Conservation (phyloP, 2,113 vertebrate species). For the Copsychus sechellarum region DNA sequence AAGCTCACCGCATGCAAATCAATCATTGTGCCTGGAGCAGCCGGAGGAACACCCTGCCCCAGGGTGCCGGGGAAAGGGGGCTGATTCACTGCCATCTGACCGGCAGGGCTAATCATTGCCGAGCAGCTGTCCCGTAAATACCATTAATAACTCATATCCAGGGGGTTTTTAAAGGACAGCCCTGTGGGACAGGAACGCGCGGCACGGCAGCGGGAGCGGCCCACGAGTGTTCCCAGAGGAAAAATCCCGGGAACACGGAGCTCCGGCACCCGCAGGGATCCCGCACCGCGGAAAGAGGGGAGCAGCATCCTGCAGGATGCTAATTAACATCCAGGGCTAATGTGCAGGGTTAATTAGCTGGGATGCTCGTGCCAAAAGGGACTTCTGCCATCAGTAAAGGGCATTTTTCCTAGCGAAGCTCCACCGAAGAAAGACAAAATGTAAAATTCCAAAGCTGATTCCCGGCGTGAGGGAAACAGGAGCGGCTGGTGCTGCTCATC, state of each 20-base stretch:
- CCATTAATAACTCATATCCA: slow-evolving; percentile 40
- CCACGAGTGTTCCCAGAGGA: rapidly evolving
- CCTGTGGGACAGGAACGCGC: not conserved
- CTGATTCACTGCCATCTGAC: slow-evolving; percentile 46
- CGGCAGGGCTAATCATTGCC: slow-evolving; percentile 37
- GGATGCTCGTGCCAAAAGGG: not conserved
- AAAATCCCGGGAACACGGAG: not conserved
- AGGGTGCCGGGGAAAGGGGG: not conserved
- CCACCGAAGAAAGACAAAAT: not conserved
- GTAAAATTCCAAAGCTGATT: not conserved
- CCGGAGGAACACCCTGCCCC: not conserved
- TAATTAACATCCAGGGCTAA: not conserved
- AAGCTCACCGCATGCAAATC: not conserved
- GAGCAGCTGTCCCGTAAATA: slow-evolving; percentile 48
- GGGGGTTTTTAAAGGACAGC: not conserved
- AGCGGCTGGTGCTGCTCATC: not conserved
- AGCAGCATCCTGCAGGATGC: not conserved
- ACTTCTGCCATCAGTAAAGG: not conserved
- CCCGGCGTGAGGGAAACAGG: not conserved
- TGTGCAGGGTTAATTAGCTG: not conserved
- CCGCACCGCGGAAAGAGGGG: not conserved
- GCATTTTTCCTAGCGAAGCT: not conserved
- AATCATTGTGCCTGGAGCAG: not conserved
- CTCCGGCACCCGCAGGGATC: not conserved
- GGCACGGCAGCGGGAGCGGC: not conserved